These are phyloP conservation scores for Lineus longissimus DNA, from an alignment of 1,140 invertebrate genomes.

Conservation along the genomic window DNA sequence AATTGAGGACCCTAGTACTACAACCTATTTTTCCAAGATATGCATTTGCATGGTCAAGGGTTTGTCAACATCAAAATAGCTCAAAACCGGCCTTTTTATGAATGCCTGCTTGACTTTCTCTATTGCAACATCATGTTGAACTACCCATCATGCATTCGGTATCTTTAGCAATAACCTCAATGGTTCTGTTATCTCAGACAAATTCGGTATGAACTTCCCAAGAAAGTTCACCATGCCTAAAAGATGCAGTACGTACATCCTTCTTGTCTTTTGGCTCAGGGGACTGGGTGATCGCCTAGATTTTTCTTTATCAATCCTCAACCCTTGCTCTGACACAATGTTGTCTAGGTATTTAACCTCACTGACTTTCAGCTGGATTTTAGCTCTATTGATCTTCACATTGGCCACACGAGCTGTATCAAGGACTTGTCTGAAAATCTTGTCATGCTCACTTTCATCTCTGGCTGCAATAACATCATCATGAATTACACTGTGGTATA, in stretches of 20 bases:
- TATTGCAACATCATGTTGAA: conserved; percentile 13
- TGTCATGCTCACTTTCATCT: background rate
- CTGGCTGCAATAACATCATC: too few species aligned
- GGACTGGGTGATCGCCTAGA: background rate
- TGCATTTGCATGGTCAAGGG: conserved; percentile 7
- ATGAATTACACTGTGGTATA: too few species aligned
- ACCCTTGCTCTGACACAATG: background rate
- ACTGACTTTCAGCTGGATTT: background rate
- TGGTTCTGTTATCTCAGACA: background rate
- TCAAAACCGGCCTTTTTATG: conserved; percentile 11
- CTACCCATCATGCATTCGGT: conserved; percentile 15
- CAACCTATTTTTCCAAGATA: background rate
- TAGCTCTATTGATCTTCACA: background rate
- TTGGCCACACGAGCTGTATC: conserved; percentile 7
- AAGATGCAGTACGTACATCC: background rate
- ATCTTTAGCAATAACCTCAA: conserved; percentile 12
- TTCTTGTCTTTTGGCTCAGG: background rate
- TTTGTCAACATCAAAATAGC: conserved; percentile 18
- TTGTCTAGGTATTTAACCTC: background rate
- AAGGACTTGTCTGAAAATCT: background rate
- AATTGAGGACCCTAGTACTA: background rate
- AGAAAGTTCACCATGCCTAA: conserved; percentile 52
- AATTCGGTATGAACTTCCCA: conserved; percentile 34
- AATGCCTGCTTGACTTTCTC: conserved; percentile 18
- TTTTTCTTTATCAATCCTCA: background rate